Base-by-base conservation (phyloP, 2,888 invertebrate species). In the Quadroppia sp. region DNA sequence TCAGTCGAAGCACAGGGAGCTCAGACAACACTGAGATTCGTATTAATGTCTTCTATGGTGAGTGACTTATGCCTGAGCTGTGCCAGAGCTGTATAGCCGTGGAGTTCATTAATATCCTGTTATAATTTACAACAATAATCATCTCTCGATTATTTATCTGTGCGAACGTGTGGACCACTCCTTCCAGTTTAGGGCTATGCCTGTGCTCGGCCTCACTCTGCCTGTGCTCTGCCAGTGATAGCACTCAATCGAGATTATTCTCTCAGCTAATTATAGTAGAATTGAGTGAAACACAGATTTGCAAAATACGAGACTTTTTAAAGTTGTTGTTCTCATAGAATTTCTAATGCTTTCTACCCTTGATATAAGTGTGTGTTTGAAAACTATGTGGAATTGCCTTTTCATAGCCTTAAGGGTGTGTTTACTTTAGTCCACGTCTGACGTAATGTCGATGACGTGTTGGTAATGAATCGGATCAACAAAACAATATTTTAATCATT, bases 401-500 rank as follows among this genome's bases (percentile, higher is more conserved):
- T 13, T 25, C 23, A 69, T 28, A 20, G 59, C 59, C 67, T 67
- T 67, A 42, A 67, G 67, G 67, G 67, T 67, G 67, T 67, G 67
- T 67, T 67, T 61, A 42, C 40, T 67, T 67, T 40, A 42, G 67
- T 36, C 13, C 6, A 67, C 23, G 67, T 67, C 67, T 67, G 36
- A 67, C 67, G 67, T 67, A 67, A 67, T 23, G 67, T n/a, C 67
- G 67, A 67, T 67, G 67, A 67, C 67, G 59, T 72, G 59, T 72
- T 50, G 7, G 53, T 59, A 72, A 72, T 72, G 72, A 72, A 72
- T 72, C 36, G 23, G n/a, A 56, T 71, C 71, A 59, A 59, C 72
- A 59, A 61, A 72, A 72, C 72, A 56, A 72, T 72, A 72, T 72
- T 72, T 72, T 72, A 72, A 72, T 72, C 72, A 72, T 53, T 53